Percentiles rank a stretch among this genome's conserved stretches.
phyloP scores from a whole-genome alignment of 2,888 invertebrate genomes.

The Petrolisthes cinctipes region DNA sequence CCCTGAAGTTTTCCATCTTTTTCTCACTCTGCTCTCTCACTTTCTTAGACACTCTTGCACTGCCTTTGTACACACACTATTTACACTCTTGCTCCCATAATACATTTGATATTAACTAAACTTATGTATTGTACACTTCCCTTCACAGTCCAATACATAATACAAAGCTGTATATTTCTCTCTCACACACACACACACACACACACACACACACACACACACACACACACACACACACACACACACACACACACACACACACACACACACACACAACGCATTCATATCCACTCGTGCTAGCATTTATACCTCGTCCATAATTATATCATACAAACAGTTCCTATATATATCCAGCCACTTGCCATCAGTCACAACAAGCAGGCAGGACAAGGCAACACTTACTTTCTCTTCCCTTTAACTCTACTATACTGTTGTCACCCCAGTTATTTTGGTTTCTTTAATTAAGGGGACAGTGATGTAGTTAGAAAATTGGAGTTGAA shows the following conservation, averaged over 20 bases:
- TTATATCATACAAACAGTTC: not conserved
- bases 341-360: not conserved
- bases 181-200: not conserved
- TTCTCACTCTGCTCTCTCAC: not conserved
- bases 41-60: not conserved
- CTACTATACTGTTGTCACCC: not conserved
- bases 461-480: no score
- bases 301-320: no score
- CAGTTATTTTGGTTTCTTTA: not conserved
- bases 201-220: not conserved
- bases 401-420: not conserved
- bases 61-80: no score
- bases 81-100: no score
- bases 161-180: no score
- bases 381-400: conserved; percentile 14
- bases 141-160: no score
- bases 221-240: not conserved
- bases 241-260: no score
- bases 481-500: no score
- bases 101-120: no score
- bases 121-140: no score
- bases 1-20: not conserved
- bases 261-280: no score
- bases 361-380: not conserved
- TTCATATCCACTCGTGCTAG: no score